phyloP scores from a whole-genome alignment of 2,888 invertebrate genomes.

The Chalcosyrphus nemorum region DNA sequence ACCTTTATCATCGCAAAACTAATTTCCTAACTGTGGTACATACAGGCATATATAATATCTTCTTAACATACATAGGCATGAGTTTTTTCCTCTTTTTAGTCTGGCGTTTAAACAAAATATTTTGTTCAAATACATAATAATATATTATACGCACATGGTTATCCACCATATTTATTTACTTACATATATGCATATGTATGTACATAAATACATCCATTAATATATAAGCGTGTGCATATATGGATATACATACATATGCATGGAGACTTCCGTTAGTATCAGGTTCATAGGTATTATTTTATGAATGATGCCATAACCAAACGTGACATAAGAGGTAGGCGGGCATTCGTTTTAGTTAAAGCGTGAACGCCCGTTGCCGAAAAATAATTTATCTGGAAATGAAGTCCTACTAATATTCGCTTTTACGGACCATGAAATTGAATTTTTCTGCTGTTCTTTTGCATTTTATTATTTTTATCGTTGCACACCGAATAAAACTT shows the following conservation, averaged over 20 bases:
- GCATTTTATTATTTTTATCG: constrained; percentile 57
- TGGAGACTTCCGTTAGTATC: constrained; percentile 32
- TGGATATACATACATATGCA: neutral
- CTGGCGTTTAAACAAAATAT: constrained; percentile 22
- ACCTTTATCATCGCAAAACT: no score
- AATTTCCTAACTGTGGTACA: no score
- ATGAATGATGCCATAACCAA: constrained; percentile 61
- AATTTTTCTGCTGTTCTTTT: constrained; percentile 54
- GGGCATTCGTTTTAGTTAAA: constrained; percentile 46
- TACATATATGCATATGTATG: neutral
- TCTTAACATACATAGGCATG: constrained; percentile 10
- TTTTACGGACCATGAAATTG: constrained; percentile 66
- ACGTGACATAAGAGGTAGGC: constrained; percentile 65
- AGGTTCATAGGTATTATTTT: constrained; percentile 39
- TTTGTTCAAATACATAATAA: no score
- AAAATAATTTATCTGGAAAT: constrained; percentile 64
- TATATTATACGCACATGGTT: no score
- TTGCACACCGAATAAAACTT: constrained; percentile 46
- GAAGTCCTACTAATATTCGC: constrained; percentile 64
- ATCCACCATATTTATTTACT: neutral
- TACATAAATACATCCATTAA: no score
- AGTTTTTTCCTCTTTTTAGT: constrained; percentile 33
- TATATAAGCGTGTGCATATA: neutral
- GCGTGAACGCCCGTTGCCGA: constrained; percentile 39
- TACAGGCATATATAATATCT: no score